Conservation (phyloP, 2,113 vertebrate species). For the Actenoides lindsayi region DNA sequence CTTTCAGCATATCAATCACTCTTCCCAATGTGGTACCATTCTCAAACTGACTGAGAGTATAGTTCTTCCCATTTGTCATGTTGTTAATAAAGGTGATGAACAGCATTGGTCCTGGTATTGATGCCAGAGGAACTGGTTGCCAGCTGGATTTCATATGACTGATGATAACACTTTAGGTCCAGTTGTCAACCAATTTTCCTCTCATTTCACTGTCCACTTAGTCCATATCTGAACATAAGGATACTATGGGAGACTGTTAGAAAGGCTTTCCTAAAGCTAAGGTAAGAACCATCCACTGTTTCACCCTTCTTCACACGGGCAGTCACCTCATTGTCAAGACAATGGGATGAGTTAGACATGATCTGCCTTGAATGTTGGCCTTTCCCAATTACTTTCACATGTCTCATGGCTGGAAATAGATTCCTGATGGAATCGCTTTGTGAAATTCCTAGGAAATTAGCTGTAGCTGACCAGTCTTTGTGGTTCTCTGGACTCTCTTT, state of each 20-base stretch:
- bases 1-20: background rate
- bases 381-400: background rate
- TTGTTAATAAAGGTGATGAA: background rate
- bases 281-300: rapidly evolving
- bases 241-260: background rate
- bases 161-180: background rate
- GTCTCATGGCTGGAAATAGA: background rate
- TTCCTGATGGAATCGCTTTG: background rate
- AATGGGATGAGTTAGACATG: background rate
- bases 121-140: background rate
- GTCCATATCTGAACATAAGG: background rate
- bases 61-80: background rate
- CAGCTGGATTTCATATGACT: background rate
- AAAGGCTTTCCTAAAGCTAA: background rate
- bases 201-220: background rate
- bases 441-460: background rate
- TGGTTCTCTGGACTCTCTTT: background rate
- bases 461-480: background rate
- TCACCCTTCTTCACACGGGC: background rate
- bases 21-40: background rate
- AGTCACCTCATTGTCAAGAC: background rate
- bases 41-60: background rate
- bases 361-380: background rate
- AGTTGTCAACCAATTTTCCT: background rate
- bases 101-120: background rate